Evolutionary conservation across 2,113 vertebrate species (phyloP).

Genomic region (Callospermophilus lateralis): DNA sequence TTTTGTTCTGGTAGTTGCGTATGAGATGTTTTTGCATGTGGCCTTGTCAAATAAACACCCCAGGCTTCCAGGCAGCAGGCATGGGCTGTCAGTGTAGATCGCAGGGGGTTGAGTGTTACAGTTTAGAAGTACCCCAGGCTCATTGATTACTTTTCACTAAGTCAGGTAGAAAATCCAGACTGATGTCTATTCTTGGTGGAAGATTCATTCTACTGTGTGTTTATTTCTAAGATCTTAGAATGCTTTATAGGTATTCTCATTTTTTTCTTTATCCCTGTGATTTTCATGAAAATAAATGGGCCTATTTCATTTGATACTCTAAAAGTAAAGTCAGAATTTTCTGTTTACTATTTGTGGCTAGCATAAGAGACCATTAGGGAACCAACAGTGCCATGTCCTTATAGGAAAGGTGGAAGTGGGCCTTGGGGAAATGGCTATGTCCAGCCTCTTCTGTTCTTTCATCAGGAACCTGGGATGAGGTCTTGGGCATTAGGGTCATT

Average conservation of each 20-base stretch:
- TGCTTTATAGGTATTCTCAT: background rate
- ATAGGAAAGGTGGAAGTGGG: background rate
- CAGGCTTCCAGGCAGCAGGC: background rate
- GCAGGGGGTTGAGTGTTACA: background rate
- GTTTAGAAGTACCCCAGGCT: background rate
- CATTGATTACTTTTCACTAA: background rate
- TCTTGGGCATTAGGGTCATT: background rate
- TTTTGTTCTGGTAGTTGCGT: background rate
- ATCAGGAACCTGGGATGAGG: background rate
- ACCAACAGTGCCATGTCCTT: background rate
- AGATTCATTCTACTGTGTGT: background rate
- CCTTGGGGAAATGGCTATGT: background rate
- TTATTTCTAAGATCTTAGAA: background rate
- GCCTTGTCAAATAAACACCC: background rate
- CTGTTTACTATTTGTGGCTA: background rate
- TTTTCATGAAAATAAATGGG: background rate
- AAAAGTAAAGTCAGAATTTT: conserved; percentile 17
- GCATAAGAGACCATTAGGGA: background rate
- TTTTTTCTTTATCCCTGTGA: background rate
- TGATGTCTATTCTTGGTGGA: background rate
- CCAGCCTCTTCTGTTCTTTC: background rate
- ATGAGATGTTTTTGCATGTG: background rate
- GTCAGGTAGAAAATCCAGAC: background rate
- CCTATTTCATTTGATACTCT: background rate
- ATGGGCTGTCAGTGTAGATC: background rate